Base-by-base conservation (phyloP, 2,888 invertebrate genomes). In the Patella pellucida region DNA sequence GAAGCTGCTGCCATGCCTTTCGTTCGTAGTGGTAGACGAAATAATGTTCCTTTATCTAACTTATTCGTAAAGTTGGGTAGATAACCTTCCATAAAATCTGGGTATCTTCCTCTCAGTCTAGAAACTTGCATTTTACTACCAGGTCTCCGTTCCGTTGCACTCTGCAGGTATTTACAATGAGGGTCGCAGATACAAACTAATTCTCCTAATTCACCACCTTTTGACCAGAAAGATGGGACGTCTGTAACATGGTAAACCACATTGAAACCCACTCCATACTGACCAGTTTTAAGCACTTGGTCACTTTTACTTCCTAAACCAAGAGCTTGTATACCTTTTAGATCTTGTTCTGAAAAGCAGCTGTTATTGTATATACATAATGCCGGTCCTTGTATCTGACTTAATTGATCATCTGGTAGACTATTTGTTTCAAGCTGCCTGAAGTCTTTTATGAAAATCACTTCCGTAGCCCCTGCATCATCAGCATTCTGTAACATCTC, bases 401-500 rank as follows among this genome's bases (percentile, higher is more conserved):
- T 74, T 72, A 79, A 79, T 52, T 41, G 52, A 52, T 69, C 68
- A 69, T 68, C 76, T 41, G 51, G 69, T n/a, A 69, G 69, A 12
- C 3, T 3, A n/a, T 5, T 19, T 50, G 19, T 81, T 19, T 78
- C 56, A 72, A 88, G 86, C 1, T 62, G 73, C 11, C 85, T 78
- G 14, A 79, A 79, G 72, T 90, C 89, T 71, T 83, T 84, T 41
- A 90, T 84, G 78, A 90, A 88, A 69, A 84, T 81, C 5, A 90
- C 80, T 77, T 87, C 88, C 9, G 87, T 83, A 1, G 89, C 87
- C 3, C 83, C 83, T 23, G 89, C 87, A 80, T 89, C 88, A 77
- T 89, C 89, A 31, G 89, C 87, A 82, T 89, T 89, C 76, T 89
- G 89, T 3, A 90, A 74, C 14, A 90, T 78, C 79, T 90, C 90